Percentiles rank a stretch among this genome's conserved stretches.
These are phyloP conservation scores for Anagrus nilaparvatae DNA, from an alignment of 1,140 invertebrate genomes.

Conservation along the genomic window DNA sequence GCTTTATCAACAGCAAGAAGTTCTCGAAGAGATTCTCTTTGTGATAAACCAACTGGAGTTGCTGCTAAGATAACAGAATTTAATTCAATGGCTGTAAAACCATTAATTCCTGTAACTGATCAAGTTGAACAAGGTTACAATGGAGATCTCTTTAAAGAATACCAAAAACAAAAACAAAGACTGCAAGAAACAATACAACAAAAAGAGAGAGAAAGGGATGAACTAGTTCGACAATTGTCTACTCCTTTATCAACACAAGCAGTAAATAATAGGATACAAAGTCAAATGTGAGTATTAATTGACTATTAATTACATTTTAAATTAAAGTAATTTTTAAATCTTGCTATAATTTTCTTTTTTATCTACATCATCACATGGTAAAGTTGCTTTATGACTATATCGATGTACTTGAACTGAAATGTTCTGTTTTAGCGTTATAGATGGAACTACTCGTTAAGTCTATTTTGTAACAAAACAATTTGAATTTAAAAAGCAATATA, in stretches of 20 bases:
- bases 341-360: too few relatives aligned
- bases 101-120: slow-evolving; percentile 13
- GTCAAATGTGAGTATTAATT: slow-evolving; percentile 41
- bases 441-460: too few relatives aligned
- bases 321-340: too few relatives aligned
- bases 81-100: slow-evolving; percentile 28
- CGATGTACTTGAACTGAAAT: too few relatives aligned
- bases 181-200: slow-evolving; percentile 53
- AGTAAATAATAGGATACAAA: slow-evolving; percentile 39
- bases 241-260: slow-evolving; percentile 30
- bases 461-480: too few relatives aligned
- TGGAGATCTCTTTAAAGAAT: slow-evolving; percentile 60
- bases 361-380: too few relatives aligned
- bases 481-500: too few relatives aligned
- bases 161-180: slow-evolving; percentile 59
- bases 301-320: too few relatives aligned
- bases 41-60: slow-evolving; percentile 41
- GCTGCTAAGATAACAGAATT: slow-evolving; percentile 35
- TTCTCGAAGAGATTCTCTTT: slow-evolving; percentile 49
- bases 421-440: too few relatives aligned
- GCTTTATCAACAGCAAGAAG: slow-evolving; percentile 48
- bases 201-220: slow-evolving; percentile 48
- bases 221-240: slow-evolving; percentile 44
- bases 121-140: slow-evolving; percentile 49
- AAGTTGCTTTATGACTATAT: too few relatives aligned